These are phyloP conservation scores for Ischnura elegans DNA, from an alignment of 2,888 invertebrate species.

Conservation along the genomic window DNA sequence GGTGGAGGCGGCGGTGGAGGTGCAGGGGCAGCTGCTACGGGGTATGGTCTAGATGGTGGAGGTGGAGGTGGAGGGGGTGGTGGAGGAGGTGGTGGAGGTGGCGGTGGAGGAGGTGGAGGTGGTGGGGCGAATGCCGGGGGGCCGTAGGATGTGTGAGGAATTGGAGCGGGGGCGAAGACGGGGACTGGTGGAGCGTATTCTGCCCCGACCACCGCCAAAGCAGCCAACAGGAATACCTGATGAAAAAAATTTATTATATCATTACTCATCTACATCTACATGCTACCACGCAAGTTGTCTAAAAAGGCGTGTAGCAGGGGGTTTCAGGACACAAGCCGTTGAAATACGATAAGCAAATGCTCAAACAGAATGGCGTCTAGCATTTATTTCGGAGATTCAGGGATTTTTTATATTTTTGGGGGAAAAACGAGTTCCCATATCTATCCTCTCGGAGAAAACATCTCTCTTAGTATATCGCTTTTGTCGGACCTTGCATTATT, in stretches of 20 bases:
- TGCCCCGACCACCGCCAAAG: not conserved
- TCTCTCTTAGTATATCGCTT: too few species aligned
- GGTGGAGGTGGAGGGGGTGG: not conserved
- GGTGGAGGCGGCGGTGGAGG: not conserved
- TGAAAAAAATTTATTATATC: not conserved
- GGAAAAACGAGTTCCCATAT: too few species aligned
- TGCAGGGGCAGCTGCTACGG: not conserved
- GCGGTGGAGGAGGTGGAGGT: not conserved
- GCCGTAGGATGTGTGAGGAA: not conserved
- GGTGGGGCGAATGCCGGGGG: not conserved
- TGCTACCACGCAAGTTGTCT: too few species aligned
- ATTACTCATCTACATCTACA: too few species aligned
- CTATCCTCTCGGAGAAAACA: too few species aligned
- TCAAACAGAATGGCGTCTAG: too few species aligned
- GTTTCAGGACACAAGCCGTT: too few species aligned
- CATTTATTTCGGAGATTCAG: too few species aligned
- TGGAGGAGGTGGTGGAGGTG: slow-evolving; percentile 10
- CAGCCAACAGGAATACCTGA: not conserved
- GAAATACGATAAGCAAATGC: too few species aligned
- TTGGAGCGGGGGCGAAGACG: not conserved
- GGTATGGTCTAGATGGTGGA: not conserved
- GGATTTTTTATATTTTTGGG: too few species aligned
- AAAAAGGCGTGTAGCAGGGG: too few species aligned
- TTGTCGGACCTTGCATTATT: too few species aligned
- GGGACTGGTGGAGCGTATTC: not conserved